Conservation (phyloP, 92 coral and sea anemone genomes). For the Pocillopora grandis region DNA sequence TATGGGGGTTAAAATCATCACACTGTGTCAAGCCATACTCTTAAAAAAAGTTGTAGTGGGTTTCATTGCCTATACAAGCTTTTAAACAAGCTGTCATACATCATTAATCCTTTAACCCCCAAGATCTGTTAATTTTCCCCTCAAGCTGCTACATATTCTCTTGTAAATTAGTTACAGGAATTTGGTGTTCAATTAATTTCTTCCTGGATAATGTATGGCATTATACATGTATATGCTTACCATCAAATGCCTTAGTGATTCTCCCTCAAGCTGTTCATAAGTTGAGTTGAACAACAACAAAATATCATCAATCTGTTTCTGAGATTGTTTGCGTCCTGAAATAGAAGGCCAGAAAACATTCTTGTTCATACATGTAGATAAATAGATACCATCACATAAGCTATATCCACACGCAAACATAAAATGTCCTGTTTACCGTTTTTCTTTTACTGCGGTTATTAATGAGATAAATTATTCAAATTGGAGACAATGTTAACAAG, state of each 20-base stretch:
- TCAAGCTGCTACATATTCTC: no score
- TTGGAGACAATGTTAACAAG: no score
- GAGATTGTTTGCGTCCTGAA: conserved; percentile 77
- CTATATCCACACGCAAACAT: no score
- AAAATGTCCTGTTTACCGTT: no score
- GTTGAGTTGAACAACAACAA: conserved; percentile 67
- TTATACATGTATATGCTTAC: conserved; percentile 29
- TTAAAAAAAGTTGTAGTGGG: no score
- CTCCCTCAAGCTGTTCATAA: conserved; percentile 82
- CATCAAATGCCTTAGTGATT: conserved; percentile 81
- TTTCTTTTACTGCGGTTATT: no score
- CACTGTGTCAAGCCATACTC: no score
- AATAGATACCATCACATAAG: not conserved
- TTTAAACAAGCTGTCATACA: not conserved
- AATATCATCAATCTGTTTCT: conserved; percentile 77
- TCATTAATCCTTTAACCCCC: not conserved
- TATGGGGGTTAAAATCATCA: not conserved
- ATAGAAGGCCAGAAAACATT: conserved; percentile 3
- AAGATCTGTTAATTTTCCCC: no score
- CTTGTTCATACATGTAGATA: not conserved
- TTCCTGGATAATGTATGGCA: no score
- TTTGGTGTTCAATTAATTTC: no score
- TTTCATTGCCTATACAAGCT: not conserved
- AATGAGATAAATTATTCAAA: no score
- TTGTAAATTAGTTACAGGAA: no score